Conservation (phyloP, 2,113 vertebrate species). For the Megaptera novaeangliae region DNA sequence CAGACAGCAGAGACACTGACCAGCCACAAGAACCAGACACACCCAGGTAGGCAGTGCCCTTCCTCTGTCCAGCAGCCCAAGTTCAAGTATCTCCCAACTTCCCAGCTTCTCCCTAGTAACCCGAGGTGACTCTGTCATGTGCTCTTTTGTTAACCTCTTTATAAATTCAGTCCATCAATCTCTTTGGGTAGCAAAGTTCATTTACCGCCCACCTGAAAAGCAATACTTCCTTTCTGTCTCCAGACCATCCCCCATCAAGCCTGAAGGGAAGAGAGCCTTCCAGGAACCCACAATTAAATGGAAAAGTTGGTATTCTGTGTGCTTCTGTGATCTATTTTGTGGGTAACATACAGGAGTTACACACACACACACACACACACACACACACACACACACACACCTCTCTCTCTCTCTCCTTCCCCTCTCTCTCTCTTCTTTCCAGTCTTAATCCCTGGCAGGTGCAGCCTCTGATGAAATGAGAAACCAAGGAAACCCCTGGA, state of each 20-base stretch:
- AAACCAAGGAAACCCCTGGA: slow-evolving; percentile 38
- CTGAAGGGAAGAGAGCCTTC: not conserved
- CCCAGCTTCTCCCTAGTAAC: not conserved
- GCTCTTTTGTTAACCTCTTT: not conserved
- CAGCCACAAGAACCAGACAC: not conserved
- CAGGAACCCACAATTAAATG: not conserved
- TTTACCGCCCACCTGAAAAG: not conserved
- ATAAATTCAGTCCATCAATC: not conserved
- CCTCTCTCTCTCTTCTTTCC: not conserved
- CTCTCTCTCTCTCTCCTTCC: not conserved
- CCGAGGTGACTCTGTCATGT: not conserved
- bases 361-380: not conserved
- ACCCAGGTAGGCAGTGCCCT: not conserved
- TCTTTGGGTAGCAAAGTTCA: not conserved
- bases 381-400: no score
- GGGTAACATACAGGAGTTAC: not conserved
- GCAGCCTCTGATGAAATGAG: not conserved
- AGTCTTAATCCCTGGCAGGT: not conserved
- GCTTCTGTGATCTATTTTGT: not conserved
- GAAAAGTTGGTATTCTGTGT: not conserved
- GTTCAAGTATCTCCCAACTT: not conserved
- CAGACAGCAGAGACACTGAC: not conserved
- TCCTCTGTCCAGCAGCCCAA: not conserved
- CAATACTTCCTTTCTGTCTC: not conserved
- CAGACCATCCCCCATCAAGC: not conserved